Evolutionary conservation across 1,140 invertebrate genomes (phyloP), one percentile per base, ranked within the genome.

Genomic region (Eriosoma lanigerum): DNA sequence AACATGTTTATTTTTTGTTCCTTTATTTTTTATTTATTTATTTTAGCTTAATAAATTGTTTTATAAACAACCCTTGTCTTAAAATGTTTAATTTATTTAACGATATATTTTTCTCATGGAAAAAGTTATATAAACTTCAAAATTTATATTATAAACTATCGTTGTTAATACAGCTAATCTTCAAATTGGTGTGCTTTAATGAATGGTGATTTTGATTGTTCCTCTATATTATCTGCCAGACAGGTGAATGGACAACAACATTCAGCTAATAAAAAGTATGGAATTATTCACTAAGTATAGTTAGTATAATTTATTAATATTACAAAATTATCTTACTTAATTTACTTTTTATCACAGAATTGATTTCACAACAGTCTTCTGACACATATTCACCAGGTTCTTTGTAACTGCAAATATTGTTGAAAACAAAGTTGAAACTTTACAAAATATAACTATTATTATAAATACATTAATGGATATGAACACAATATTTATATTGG

Each of bases 161-260:
- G 12, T 29, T 8, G 60, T 32, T 62, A 32, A 2, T 32, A 32
- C 3, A 17, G 1, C n/a, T 66, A 66, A 46, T 21, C 32, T 13
- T 46, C 12, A 13, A 38, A 64, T 0, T 66, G 38, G n/a, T 66
- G 32, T 8, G 64, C 64, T 38, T 66, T 66, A 1, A 21, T 46
- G 38, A 13, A 21, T 21, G 10, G n/a, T n/a, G 64, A 44, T 66
- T 66, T 46, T 5, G 6, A 13, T 66, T 66, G 3, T 21, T 21
- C n/a, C 13, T 44, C 64, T 21, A 29, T 1, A 21, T 46, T 15
- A 6, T 46, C 64, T 12, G 64, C 64, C 12, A 66, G 38, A 46
- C 64, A 66, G 1, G 64, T 44, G 12, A 66, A 46, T 13, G 64
- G 62, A 38, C 64, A 66, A 66, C 64, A 46, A 19, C 38, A 21